Evolutionary conservation across 1,140 invertebrate species (phyloP), one percentile per base, ranked within the genome.

Genomic region (Idris sp.): DNA sequence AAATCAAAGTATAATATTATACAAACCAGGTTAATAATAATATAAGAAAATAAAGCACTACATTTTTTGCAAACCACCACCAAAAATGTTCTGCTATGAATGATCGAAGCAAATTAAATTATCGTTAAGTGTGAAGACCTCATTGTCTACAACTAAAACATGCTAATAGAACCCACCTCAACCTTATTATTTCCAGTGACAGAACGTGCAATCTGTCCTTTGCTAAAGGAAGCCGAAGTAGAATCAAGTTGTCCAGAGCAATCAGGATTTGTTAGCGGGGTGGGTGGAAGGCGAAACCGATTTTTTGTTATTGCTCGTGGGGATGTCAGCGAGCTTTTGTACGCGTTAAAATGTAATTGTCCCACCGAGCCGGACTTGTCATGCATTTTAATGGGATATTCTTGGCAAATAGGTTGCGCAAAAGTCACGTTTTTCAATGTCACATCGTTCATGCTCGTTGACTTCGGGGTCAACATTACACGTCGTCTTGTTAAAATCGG

Each of bases 171-270:
- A 86, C 86, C 84, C 86, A 87, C 85, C 86, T 86, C 84, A 79
- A 83, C 80, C 83, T 69, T 61, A 74, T 56, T 56, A 75, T 73
- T 81, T 78, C 79, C 82, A 71, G 72, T 77, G 77, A 86, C 85
- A 87, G 85, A 85, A 30, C 85, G 86, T 87, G 86, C 86, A 83
- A 85, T 86, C 86, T 86, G 85, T 83, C 77, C 78, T 53, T 80
- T 80, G 74, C 51, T 82, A 84, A 78, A 75, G 53, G 79, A 79
- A 79, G 76, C 65, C 54, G 67, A 61, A 31, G 78, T 79, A 67
- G n/a, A n/a, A n/a, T 58, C 74, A 64, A 78, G 51, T 74, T 80
- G 65, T 65, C 69, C 73, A 46, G 61, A 41, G 54, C 38, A 79
- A 49, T 78, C 78, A 8, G 84, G 80, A 76, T 71, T 73, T 44